These are phyloP conservation scores for Chirona hameri DNA, from an alignment of 2,888 invertebrate species.

Conservation along the genomic window DNA sequence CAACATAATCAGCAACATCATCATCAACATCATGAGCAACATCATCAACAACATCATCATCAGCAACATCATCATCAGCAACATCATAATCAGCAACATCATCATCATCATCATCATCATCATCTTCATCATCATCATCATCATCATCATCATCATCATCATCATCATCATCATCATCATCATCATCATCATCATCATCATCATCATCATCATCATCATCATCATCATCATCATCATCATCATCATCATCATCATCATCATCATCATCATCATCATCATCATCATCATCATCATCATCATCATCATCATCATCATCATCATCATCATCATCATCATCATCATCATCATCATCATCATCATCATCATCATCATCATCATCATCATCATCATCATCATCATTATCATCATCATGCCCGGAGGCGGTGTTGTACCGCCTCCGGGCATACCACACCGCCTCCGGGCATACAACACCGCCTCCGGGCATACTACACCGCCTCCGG, in stretches of 20 bases:
- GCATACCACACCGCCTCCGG: too few species aligned
- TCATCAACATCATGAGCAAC: too few species aligned
- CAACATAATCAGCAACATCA: too few species aligned
- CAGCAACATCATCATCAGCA: too few species aligned
- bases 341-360: conserved; percentile 22
- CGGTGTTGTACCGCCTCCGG: too few species aligned
- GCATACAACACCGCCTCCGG: too few species aligned
- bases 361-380: conserved; percentile 22
- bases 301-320: conserved; percentile 22
- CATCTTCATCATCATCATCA: conserved; percentile 12
- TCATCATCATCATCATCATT: conserved; percentile 22
- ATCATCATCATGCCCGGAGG: too few species aligned
- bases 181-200: not conserved
- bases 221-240: conserved; percentile 22
- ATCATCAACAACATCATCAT: too few species aligned
- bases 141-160: conserved; percentile 27
- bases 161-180: conserved; percentile 8
- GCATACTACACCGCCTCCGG: not conserved
- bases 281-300: conserved; percentile 22
- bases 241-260: conserved; percentile 22
- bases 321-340: conserved; percentile 22
- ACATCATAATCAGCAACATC: too few species aligned
- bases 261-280: conserved; percentile 22
- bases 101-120: too few species aligned
- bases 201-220: conserved; percentile 22